Conservation (phyloP, 2,888 invertebrate genomes). For the Orchesella flavescens region DNA sequence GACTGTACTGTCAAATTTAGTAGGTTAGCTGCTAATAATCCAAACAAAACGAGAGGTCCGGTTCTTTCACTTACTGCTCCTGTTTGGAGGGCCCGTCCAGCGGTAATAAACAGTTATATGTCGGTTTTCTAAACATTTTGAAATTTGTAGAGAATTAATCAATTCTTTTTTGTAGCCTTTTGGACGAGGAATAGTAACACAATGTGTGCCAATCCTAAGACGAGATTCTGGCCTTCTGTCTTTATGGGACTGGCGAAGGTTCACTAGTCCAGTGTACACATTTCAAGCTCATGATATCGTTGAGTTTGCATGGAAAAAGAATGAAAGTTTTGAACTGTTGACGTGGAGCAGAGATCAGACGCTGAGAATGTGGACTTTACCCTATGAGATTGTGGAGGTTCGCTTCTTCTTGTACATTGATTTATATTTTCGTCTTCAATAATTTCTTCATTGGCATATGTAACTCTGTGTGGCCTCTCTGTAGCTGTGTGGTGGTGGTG, state of each 20-base stretch:
- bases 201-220: constrained; percentile 91
- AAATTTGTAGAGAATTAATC: too few relatives aligned
- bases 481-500: constrained; percentile 61
- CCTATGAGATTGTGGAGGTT: constrained; percentile 68
- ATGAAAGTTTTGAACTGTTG: constrained; percentile 83
- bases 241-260: constrained; percentile 80
- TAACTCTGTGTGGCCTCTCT: too few relatives aligned
- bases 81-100: constrained; percentile 94
- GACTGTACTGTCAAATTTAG: constrained; percentile 97
- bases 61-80: constrained; percentile 88
- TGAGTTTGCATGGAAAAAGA: constrained; percentile 94
- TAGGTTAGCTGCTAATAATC: constrained; percentile 84
- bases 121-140: background rate
- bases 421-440: constrained; percentile 5
- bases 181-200: constrained; percentile 92
- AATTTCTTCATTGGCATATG: too few relatives aligned
- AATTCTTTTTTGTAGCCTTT: constrained; percentile 80
- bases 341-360: constrained; percentile 97
- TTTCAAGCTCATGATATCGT: constrained; percentile 91
- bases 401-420: constrained; percentile 2
- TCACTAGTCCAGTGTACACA: constrained; percentile 69
- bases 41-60: constrained; percentile 85
- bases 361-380: constrained; percentile 84
- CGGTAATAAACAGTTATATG: constrained; percentile 76
- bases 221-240: constrained; percentile 85